Evolutionary conservation across 1,140 invertebrate species (phyloP).

Genomic region (Drosophila sp.): DNA sequence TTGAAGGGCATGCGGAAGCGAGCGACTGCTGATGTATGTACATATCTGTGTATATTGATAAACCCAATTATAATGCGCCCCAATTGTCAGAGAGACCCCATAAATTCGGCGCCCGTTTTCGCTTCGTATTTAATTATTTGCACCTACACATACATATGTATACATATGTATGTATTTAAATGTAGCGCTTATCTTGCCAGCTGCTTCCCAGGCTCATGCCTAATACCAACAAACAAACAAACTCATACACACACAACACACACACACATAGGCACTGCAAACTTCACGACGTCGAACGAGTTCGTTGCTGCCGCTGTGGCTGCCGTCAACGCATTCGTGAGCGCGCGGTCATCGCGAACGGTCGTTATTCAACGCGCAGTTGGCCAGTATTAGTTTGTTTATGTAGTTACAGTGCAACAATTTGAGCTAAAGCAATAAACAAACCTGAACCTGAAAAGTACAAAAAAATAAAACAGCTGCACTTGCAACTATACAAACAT

Average conservation of each 20-base stretch:
- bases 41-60: constrained; percentile 24
- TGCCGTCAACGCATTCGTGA: constrained; percentile 44
- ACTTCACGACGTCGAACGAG: constrained; percentile 31
- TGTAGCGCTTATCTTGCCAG: constrained; percentile 47
- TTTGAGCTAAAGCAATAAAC: constrained; percentile 40
- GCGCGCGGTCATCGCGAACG: constrained; percentile 48
- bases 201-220: constrained; percentile 24
- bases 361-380: constrained; percentile 32
- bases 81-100: constrained; percentile 14
- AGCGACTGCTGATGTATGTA: background rate
- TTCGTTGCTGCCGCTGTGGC: constrained; percentile 17
- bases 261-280: constrained; percentile 1
- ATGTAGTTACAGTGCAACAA: constrained; percentile 18
- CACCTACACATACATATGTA: constrained; percentile 3
- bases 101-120: constrained; percentile 16
- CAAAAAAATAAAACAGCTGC: constrained; percentile 54
- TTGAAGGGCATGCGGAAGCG: constrained; percentile 67
- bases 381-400: constrained; percentile 14
- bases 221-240: constrained; percentile 13
- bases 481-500: constrained; percentile 39
- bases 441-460: constrained; percentile 39
- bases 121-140: constrained; percentile 31
- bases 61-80: constrained; percentile 12
- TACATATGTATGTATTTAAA: constrained; percentile 21
- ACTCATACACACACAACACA: background rate